Evolutionary conservation across 2,888 invertebrate genomes (phyloP), one percentile per base, ranked within the genome.

Genomic region (Tridacna gigas): DNA sequence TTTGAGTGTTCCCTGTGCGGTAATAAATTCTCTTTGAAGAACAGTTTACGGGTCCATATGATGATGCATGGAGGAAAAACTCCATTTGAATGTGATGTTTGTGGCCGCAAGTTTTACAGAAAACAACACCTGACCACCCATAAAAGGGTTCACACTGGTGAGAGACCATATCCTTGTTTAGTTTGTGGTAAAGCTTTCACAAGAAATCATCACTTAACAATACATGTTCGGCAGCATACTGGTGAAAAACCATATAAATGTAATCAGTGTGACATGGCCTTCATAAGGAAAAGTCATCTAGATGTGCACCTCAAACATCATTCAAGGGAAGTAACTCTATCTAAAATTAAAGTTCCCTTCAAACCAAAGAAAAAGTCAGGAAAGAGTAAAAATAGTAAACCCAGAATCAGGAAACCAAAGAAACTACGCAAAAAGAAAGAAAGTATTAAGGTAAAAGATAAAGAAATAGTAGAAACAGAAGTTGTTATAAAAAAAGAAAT

Each of bases 121-220:
- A 51, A 28, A 26, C 45, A 60, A 9, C 22, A 48, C 67, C 26
- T 77, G n/a, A 51, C 26, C 13, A 22, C 45, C 3, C 77, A 77
- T 37, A 63, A 18, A 22, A 37, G 69, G 26, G 47, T 77, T 26
- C 77, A 77, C 18, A 77, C 77, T 11, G 77, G 77, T 26, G 67
- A 77, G 26, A 47, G 51, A 26, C 77, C 77, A 20, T 77, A 51
- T 56, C 25, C n/a, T 28, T 77, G 77, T 67, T 45, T 45, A 13
- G 48, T 48, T 18, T 77, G 77, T 77, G 67, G 67, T 25, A 77
- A 37, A 67, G 15, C 25, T 13, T 77, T 77, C 56, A 48, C 77
- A 18, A 66, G 28, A 5, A 48, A 37, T 12, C 45, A 37, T 47
- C 71, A 71, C 51, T 37, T 71, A 3, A 47, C n/a, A 2, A 28